These are phyloP conservation scores for Portevinia maculata DNA, from an alignment of 2,888 invertebrate genomes.

Conservation along the genomic window DNA sequence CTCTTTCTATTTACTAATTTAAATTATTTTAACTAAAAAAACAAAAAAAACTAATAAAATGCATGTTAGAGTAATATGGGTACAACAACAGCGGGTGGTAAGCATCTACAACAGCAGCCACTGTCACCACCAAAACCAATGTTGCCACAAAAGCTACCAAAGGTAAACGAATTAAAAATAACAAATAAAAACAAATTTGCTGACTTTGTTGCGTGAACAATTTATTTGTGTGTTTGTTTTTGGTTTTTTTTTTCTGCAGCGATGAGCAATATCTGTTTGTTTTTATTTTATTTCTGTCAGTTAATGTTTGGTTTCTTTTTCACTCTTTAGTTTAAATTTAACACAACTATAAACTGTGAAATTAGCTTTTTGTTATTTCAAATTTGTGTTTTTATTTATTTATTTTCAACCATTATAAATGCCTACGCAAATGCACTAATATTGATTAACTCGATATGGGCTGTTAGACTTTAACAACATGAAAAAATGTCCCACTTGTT, in stretches of 20 bases:
- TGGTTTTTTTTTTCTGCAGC: constrained; percentile 7
- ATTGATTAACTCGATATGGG: background rate
- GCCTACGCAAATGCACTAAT: constrained; percentile 37
- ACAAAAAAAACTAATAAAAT: constrained; percentile 73
- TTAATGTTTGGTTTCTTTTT: constrained; percentile 23
- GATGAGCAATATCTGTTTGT: constrained; percentile 15
- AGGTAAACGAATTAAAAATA: constrained; percentile 79
- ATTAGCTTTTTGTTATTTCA: constrained; percentile 10
- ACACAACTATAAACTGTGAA: background rate
- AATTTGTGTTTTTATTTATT: constrained; percentile 41
- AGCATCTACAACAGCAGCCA: constrained; percentile 81
- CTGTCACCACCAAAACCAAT: constrained; percentile 83
- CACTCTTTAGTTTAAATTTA: background rate
- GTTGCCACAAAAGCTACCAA: constrained; percentile 81
- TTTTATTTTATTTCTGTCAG: constrained; percentile 12
- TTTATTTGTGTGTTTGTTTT: too few species aligned
- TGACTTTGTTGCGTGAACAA: constrained; percentile 17
- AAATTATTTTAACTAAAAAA: constrained; percentile 55
- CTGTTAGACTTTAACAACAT: too few species aligned
- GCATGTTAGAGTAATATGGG: constrained; percentile 74
- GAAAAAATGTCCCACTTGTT: too few species aligned
- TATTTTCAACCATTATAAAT: background rate
- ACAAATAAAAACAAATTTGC: constrained; percentile 17
- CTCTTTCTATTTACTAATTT: constrained; percentile 32
- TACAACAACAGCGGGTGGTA: constrained; percentile 73